Evolutionary conservation across 2,113 vertebrate species (phyloP).

Genomic region (Taxidea taxus): DNA sequence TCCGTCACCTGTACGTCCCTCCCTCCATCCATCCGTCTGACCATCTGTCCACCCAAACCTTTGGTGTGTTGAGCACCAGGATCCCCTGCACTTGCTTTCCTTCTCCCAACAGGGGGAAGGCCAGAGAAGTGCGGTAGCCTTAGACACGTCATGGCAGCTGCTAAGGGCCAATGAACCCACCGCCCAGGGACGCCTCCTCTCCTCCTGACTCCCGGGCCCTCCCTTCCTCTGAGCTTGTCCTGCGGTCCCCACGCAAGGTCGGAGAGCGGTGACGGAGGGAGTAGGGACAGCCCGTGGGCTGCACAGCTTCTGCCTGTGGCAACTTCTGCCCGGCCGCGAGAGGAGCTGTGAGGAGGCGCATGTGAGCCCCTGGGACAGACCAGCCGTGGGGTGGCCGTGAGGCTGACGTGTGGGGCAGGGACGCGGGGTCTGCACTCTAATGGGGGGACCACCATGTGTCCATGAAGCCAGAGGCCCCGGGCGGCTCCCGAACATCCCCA

Average conservation of each 20-base stretch:
- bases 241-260: background rate
- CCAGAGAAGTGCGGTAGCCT: background rate
- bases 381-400: background rate
- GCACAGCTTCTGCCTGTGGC: background rate
- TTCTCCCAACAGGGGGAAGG: background rate
- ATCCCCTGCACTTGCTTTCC: background rate
- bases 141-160: background rate
- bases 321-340: background rate
- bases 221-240: background rate
- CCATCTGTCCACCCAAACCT: background rate
- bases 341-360: accelerated
- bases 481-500: accelerated
- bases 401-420: no score
- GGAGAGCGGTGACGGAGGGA: accelerated
- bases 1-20: no score
- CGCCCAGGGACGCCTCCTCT: background rate
- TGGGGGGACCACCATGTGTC: accelerated
- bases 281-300: background rate
- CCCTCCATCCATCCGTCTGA: no score
- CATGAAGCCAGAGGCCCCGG: accelerated
- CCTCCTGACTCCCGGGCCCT: background rate
- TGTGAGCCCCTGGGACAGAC: no score
- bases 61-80: accelerated
- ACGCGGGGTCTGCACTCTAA: no score
- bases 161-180: accelerated